phyloP scores from a whole-genome alignment of 2,113 vertebrate genomes.

The Clarias batrachus region DNA sequence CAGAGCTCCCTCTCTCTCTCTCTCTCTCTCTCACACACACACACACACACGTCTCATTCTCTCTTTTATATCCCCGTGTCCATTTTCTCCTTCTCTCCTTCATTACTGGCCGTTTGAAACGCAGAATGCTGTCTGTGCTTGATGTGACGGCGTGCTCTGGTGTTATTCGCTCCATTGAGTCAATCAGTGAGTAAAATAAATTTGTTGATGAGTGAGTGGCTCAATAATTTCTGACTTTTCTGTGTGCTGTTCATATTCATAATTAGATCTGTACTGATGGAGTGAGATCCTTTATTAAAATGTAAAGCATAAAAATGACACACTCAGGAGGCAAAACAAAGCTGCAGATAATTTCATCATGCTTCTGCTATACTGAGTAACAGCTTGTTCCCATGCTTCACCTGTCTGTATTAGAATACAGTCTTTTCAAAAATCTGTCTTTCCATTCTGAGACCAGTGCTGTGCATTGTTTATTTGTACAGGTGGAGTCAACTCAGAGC shows the following conservation, averaged over 20 bases:
- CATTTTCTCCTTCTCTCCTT: neutral
- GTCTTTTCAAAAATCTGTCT: neutral
- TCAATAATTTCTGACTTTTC: neutral
- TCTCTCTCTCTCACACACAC: neutral
- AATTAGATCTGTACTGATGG: neutral
- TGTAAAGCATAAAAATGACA: neutral
- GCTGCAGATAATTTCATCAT: neutral
- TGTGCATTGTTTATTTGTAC: slow-evolving; percentile 28
- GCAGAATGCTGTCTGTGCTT: neutral
- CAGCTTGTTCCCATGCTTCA: neutral
- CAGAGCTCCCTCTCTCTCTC: slow-evolving; percentile 47
- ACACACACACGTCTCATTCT: neutral
- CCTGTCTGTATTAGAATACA: neutral
- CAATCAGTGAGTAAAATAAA: neutral
- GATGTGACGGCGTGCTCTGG: neutral
- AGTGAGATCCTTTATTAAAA: neutral
- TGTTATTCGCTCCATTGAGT: neutral
- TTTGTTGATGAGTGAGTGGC: neutral
- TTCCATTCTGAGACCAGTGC: neutral
- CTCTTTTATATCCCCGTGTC: neutral
- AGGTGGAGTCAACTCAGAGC: slow-evolving; percentile 98
- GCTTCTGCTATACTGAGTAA: neutral
- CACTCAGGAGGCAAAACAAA: neutral
- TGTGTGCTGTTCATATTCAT: neutral
- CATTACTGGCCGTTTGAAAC: neutral